Evolutionary conservation across 1,140 invertebrate genomes (phyloP).

Genomic region (Drosophila eugracilis): DNA sequence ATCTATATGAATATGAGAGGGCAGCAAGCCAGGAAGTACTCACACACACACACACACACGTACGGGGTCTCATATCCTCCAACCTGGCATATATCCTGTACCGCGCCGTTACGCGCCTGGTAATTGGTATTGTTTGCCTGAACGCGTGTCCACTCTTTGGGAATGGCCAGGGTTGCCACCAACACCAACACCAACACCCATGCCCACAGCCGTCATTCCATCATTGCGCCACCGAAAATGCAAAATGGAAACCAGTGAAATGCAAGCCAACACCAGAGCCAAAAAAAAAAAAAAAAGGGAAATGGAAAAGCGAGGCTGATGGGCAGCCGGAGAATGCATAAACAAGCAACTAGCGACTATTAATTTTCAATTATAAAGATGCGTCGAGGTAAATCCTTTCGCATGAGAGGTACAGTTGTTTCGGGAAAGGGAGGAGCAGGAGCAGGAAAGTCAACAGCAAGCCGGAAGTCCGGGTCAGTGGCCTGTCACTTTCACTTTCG

Average conservation of each 20-base stretch:
- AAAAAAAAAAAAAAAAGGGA: too few relatives aligned
- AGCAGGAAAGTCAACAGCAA: slow-evolving; percentile 22
- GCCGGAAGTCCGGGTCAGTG: slow-evolving; percentile 50
- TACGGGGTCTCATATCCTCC: slow-evolving; percentile 53
- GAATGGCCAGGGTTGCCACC: slow-evolving; percentile 35
- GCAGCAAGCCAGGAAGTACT: slow-evolving; percentile 49
- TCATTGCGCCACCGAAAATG: slow-evolving; percentile 34
- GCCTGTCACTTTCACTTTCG: slow-evolving; percentile 45
- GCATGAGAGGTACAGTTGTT: slow-evolving; percentile 30
- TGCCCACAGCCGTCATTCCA: slow-evolving; percentile 36
- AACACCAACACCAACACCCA: too few relatives aligned
- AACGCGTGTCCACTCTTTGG: slow-evolving; percentile 68
- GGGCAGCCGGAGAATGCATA: slow-evolving; percentile 42
- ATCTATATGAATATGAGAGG: slow-evolving; percentile 51
- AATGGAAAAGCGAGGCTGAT: slow-evolving; percentile 4
- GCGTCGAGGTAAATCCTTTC: slow-evolving; percentile 8
- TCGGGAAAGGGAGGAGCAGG: background rate
- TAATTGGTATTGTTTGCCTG: slow-evolving; percentile 81
- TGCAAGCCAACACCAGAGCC: too few relatives aligned
- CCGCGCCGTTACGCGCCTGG: slow-evolving; percentile 62
- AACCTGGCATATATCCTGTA: slow-evolving; percentile 52
- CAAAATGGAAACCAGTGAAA: slow-evolving; percentile 46
- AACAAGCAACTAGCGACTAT: slow-evolving; percentile 77
- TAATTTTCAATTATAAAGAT: slow-evolving; percentile 75
- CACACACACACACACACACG: slow-evolving; percentile 31